Evolutionary conservation across 2,113 vertebrate genomes (phyloP), one percentile per base, ranked within the genome.

Genomic region (Syngnathoides biaculeatus): DNA sequence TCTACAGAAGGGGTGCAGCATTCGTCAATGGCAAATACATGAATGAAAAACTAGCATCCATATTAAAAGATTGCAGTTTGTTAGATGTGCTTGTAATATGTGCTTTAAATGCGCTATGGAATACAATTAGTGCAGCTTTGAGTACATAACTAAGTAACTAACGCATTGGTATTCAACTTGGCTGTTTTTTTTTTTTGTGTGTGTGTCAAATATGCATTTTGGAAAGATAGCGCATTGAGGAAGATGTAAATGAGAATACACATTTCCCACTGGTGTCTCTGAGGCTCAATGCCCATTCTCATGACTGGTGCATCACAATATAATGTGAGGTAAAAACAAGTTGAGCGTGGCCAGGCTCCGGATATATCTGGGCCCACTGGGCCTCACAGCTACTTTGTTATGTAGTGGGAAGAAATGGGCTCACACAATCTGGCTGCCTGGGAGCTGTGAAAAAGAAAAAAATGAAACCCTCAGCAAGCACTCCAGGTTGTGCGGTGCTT

Each of bases 351-450:
- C 89, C 88, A 89, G 64, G 80, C 72, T 77, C 88, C 84, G 87
- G 88, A 89, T 89, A 89, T 85, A 86, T 86, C 83, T 73, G 66
- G 69, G 72, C 85, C 80, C 79, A 57, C 12, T 42, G 79, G 75
- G 83, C 86, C 89, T 83, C 83, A 73, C 74, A 74, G 43, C 69
- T 82, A 87, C 88, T 88, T 62, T 89, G 80, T 79, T 80, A 85
- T 90, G 86, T 83, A 90, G 85, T 89, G 89, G 83, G 84, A 88
- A 86, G 76, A 89, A 81, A 86, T 68, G 67, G 77, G 61, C 81
- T 84, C 84, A 82, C 80, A 84, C 83, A 86, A 80, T 83, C 65
- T 80, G 66, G 79, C 79, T 84, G 78, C 84, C 68, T 87, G 53
- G 75, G 77, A 88, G 80, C 80, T 86, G 74, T 68, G 69, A 79